phyloP scores from a whole-genome alignment of 2,888 invertebrate genomes.

The Leucozona laternaria region DNA sequence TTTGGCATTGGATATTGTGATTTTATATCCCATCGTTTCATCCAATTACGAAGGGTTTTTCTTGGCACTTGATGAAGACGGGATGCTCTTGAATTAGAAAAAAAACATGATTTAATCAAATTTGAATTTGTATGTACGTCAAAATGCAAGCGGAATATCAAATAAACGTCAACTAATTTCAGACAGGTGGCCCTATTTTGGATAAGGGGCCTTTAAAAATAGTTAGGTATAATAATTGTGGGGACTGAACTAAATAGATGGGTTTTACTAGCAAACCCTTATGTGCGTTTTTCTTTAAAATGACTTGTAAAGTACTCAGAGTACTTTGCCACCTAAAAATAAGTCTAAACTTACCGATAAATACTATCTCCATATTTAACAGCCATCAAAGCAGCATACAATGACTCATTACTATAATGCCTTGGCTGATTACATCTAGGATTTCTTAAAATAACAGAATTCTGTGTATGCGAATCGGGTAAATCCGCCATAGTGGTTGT shows the following conservation, averaged over 20 bases:
- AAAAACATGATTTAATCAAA: neutral
- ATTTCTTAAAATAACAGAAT: conserved; percentile 77
- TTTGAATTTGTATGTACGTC: neutral
- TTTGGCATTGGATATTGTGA: conserved; percentile 86
- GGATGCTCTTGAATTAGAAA: conserved; percentile 84
- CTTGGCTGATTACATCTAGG: conserved; percentile 78
- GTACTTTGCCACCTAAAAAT: neutral
- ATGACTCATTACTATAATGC: conserved; percentile 82
- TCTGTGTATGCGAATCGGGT: conserved; percentile 60
- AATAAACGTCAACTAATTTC: too few species aligned
- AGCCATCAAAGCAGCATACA: conserved; percentile 86
- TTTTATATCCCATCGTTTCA: conserved; percentile 87
- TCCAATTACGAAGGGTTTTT: conserved; percentile 87
- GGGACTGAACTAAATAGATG: too few species aligned
- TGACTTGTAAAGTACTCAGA: too few species aligned
- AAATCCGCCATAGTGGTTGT: neutral
- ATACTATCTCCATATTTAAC: conserved; percentile 87
- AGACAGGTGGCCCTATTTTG: too few species aligned
- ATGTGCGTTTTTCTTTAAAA: too few species aligned
- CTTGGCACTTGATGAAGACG: conserved; percentile 86
- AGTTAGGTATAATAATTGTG: too few species aligned
- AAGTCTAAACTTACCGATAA: conserved; percentile 84
- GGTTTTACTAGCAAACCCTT: too few species aligned
- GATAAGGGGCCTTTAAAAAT: too few species aligned
- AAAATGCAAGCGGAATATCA: neutral